phyloP scores from a whole-genome alignment of 1,140 invertebrate genomes.

The Cardiocondyla obscurior region DNA sequence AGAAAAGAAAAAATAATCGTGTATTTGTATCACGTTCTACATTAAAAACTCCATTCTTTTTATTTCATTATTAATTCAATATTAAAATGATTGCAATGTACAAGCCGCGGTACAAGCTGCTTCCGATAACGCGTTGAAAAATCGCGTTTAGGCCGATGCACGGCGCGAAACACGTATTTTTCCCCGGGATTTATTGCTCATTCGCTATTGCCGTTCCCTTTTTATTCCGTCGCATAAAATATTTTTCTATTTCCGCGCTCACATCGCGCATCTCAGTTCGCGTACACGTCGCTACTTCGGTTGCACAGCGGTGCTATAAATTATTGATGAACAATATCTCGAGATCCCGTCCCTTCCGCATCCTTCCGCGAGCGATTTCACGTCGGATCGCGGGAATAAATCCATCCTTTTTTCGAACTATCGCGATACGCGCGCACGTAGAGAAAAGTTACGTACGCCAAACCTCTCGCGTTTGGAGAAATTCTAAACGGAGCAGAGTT shows the following conservation, averaged over 20 bases:
- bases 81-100: neutral
- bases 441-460: slow-evolving; percentile 38
- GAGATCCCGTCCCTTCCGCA: slow-evolving; percentile 27
- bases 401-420: neutral
- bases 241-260: slow-evolving; percentile 9
- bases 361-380: slow-evolving; percentile 10
- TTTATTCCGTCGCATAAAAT: slow-evolving; percentile 32
- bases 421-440: slow-evolving; percentile 1
- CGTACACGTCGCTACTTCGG: neutral
- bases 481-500: slow-evolving; percentile 30
- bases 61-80: neutral
- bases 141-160: neutral
- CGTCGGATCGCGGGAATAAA: slow-evolving; percentile 44
- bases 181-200: neutral
- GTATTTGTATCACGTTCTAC: neutral
- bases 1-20: neutral
- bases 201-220: neutral
- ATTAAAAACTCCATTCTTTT: neutral
- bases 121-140: neutral
- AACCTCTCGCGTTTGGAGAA: slow-evolving; percentile 25
- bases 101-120: neutral
- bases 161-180: neutral
- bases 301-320: slow-evolving; percentile 4
- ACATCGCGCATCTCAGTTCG: neutral
- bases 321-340: slow-evolving; percentile 53